These are phyloP conservation scores for Scomber japonicus DNA, from an alignment of 2,113 vertebrate genomes.

Conservation along the genomic window DNA sequence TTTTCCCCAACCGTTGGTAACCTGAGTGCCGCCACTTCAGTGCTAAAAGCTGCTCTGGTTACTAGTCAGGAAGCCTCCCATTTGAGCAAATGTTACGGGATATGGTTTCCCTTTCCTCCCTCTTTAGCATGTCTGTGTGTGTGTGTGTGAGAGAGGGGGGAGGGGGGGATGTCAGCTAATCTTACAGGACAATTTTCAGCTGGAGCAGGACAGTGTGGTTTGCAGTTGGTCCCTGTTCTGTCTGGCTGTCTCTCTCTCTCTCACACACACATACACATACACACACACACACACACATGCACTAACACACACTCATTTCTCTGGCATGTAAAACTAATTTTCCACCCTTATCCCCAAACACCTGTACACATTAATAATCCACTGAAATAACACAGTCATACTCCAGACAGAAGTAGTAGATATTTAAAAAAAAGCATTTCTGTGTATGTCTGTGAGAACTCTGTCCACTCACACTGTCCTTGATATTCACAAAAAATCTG, in stretches of 20 bases:
- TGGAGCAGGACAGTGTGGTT: conserved; percentile 49
- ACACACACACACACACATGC: not conserved
- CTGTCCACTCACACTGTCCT: not conserved
- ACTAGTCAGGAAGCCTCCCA: conserved; percentile 82
- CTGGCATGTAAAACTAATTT: not conserved
- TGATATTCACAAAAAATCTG: not conserved
- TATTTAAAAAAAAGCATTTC: too few species aligned
- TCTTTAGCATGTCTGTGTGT: conserved; percentile 47
- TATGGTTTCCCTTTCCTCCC: conserved; percentile 70
- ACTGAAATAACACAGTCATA: not conserved
- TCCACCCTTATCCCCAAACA: conserved; percentile 8
- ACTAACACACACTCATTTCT: not conserved
- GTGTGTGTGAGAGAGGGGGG: conserved; percentile 9
- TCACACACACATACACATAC: not conserved
- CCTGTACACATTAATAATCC: conserved; percentile 4
- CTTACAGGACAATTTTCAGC: conserved; percentile 70
- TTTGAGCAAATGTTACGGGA: conserved; percentile 80
- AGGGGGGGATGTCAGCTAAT: conserved; percentile 46
- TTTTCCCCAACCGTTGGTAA: conserved; percentile 72
- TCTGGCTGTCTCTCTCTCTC: conserved; percentile 1
- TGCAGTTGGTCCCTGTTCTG: conserved; percentile 49
- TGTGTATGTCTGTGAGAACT: not conserved
- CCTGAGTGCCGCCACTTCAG: conserved; percentile 69
- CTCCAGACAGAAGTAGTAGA: not conserved
- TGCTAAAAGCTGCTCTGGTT: conserved; percentile 76